These are phyloP conservation scores for Agapornis canus DNA, from an alignment of 2,797 vertebrate genomes.

Conservation along the genomic window DNA sequence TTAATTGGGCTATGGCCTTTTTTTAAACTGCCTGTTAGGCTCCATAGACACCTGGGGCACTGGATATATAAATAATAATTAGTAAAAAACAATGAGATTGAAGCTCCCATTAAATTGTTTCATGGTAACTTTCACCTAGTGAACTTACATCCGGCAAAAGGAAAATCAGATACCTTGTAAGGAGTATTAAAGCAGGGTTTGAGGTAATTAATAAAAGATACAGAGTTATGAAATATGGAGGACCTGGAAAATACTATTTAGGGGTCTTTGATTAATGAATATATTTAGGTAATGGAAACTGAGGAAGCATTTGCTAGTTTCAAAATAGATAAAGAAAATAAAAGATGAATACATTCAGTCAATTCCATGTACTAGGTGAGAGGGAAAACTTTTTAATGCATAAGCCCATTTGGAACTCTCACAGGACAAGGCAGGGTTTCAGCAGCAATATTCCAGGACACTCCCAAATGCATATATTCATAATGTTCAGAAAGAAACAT, in stretches of 20 bases:
- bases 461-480: neutral
- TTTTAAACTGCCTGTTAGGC: conserved; percentile 32
- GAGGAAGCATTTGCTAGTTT: neutral
- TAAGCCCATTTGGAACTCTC: neutral
- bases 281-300: neutral
- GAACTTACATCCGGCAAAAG: conserved; percentile 30
- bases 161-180: conserved; percentile 22
- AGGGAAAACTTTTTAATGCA: neutral
- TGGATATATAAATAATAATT: conserved; percentile 55
- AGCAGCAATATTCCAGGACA: neutral
- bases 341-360: neutral
- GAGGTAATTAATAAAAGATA: conserved; percentile 13
- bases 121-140: conserved; percentile 31
- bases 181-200: neutral
- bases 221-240: neutral
- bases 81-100: conserved; percentile 10
- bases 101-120: conserved; percentile 43
- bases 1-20: conserved; percentile 15
- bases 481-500: neutral
- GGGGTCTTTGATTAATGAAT: neutral
- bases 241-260: neutral
- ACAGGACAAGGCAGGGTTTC: neutral
- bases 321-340: neutral
- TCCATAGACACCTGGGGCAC: conserved; percentile 39
- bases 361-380: neutral